Conservation (phyloP, 2,797 vertebrate species). For the Muscicapa comitata region DNA sequence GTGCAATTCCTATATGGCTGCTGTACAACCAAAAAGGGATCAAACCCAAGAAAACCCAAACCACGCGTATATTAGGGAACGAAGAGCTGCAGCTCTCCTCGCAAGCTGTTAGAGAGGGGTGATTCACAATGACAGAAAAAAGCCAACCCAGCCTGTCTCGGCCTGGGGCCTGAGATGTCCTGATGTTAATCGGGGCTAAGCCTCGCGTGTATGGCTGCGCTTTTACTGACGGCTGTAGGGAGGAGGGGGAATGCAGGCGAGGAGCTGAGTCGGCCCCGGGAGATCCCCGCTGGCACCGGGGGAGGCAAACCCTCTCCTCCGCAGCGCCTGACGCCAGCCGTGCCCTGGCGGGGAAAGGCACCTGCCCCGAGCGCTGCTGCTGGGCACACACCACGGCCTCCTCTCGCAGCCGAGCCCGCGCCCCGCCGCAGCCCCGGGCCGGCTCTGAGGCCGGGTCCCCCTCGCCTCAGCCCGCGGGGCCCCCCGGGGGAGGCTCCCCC, state of each 20-base stretch:
- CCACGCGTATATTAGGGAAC: no score
- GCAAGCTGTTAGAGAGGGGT: background rate
- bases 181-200: background rate
- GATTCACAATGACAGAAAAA: background rate
- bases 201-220: background rate
- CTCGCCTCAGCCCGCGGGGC: background rate
- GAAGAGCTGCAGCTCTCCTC: background rate
- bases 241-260: background rate
- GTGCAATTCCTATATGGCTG: background rate
- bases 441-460: rapidly evolving
- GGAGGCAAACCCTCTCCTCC: background rate
- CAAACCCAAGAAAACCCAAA: background rate
- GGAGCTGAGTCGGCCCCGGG: background rate
- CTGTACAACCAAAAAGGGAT: background rate
- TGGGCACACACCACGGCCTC: background rate
- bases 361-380: background rate
- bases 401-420: background rate
- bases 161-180: background rate
- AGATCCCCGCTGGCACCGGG: background rate
- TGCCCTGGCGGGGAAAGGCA: rapidly evolving
- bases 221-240: rapidly evolving
- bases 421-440: background rate
- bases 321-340: background rate
- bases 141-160: background rate
- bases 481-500: background rate